Base-by-base conservation (phyloP, 1,140 invertebrate genomes). In the Euura lappo region DNA sequence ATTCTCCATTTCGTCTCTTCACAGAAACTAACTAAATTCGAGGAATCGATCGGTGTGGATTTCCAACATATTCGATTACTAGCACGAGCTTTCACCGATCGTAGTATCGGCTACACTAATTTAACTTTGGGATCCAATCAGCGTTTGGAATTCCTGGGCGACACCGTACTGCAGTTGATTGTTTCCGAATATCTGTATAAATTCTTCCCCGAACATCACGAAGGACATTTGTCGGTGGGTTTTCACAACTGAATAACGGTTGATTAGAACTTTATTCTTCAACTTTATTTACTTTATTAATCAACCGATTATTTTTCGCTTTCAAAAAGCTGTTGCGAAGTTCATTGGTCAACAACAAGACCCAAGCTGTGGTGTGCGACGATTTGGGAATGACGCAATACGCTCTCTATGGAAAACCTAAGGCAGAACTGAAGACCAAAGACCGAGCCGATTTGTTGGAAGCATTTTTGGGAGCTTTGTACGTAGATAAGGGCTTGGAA, bases 131-230 rank as follows among this genome's bases (percentile, higher is more conserved):
- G 98, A 42, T 98, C 98, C 7, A 99, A 99, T 90, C 98, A 99
- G 88, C 89, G 98, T 5, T 88, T 99, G 64, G 98, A 99, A 89
- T 99, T 99, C 88, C 88, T 99, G 0, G 98, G 98, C 0, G 98
- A 99, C 83, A 99, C 98, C 0, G 97, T 99, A 8, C 87, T 99
- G 28, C 98, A 99, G 83, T 89, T 99, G 7, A 96, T 99, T 67
- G 95, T 97, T 3, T 99, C 98, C 0, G 97, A 99, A 83, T 98
- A 98, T 87, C 89, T 99, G 0, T 99, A 99, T 83, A 93, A 96
- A 79, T 95, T 94, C 89, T 99, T 99, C 86, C 98, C 98, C 1
- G 96, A 99, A 79, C 98, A 99, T 91, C 98, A 99, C 81, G 98
- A 99, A 90, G 98, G 98, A 4, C 98, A 99, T 91, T 89, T 99